Conservation (phyloP, 1,140 invertebrate species). For the Dysdera silvatica region DNA sequence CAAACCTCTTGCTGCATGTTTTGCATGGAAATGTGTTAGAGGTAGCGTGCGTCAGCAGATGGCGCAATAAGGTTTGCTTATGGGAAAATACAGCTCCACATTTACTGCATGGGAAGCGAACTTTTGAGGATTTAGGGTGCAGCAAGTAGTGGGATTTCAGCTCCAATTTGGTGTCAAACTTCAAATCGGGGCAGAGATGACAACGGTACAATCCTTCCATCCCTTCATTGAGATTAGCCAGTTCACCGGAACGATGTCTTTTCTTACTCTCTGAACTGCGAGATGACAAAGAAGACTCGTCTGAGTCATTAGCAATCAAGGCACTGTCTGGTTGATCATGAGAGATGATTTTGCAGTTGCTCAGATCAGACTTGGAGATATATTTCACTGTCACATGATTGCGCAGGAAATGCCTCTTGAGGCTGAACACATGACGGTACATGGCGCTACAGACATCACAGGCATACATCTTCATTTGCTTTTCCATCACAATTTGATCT, state of each 20-base stretch:
- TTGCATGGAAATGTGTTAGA: not conserved
- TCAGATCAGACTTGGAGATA: slow-evolving; percentile 44
- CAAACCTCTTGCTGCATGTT: slow-evolving; percentile 35
- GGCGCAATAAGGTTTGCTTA: slow-evolving; percentile 40
- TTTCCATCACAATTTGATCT: too few relatives aligned
- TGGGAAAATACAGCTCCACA: slow-evolving; percentile 43
- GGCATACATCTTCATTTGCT: slow-evolving; percentile 44
- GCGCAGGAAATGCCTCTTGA: slow-evolving; percentile 52
- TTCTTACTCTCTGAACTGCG: not conserved
- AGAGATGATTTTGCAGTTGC: slow-evolving; percentile 41
- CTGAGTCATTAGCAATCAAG: not conserved
- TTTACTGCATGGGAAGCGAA: slow-evolving; percentile 39
- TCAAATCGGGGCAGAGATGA: slow-evolving; percentile 41
- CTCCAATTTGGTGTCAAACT: slow-evolving; percentile 40
- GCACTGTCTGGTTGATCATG: not conserved
- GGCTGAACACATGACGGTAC: slow-evolving; percentile 50
- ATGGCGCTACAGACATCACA: slow-evolving; percentile 50
- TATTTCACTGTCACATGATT: slow-evolving; percentile 51
- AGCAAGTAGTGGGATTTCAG: slow-evolving; percentile 39
- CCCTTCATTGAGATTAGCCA: not conserved
- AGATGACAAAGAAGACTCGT: not conserved
- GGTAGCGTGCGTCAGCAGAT: slow-evolving; percentile 36
- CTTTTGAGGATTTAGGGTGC: slow-evolving; percentile 26
- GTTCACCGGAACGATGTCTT: not conserved
- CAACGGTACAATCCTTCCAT: slow-evolving; percentile 44